A percentile compares a stretch with the other conserved stretches of the same genome.
phyloP scores from a whole-genome alignment of 2,113 vertebrate species.

The Aviceda subcristata region DNA sequence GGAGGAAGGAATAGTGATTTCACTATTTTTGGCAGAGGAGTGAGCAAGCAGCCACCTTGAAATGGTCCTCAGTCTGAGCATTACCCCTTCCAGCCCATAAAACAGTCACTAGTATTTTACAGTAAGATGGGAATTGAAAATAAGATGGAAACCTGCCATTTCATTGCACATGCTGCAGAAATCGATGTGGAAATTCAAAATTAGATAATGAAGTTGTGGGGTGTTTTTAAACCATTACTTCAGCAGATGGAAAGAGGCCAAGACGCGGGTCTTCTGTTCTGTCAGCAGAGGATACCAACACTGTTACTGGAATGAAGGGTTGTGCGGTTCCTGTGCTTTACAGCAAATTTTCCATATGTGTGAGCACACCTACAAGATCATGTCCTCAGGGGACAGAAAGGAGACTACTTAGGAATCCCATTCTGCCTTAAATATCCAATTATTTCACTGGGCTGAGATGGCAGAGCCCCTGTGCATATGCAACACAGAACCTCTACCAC shows the following conservation, averaged over 20 bases:
- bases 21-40: conserved; percentile 26
- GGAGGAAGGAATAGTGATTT: not conserved
- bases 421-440: not conserved
- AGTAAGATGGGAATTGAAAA: conserved; percentile 3
- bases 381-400: not conserved
- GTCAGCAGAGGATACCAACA: not conserved
- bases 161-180: conserved; percentile 22
- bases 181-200: not conserved
- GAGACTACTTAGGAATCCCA: not conserved
- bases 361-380: not conserved
- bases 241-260: conserved; percentile 22
- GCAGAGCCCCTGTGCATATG: not conserved
- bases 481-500: not conserved
- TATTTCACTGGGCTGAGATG: not conserved
- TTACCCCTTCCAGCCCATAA: conserved; percentile 12
- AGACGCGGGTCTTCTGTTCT: not conserved
- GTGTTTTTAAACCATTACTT: conserved; percentile 19
- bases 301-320: not conserved
- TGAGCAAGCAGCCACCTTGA: conserved; percentile 34
- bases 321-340: accelerated
- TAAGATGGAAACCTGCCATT: conserved; percentile 41
- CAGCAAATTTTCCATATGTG: not conserved
- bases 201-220: not conserved
- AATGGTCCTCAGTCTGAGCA: not conserved
- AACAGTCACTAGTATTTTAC: conserved; percentile 4